phyloP scores from a whole-genome alignment of 2,113 vertebrate species.

The Sphaerodactylus townsendi region DNA sequence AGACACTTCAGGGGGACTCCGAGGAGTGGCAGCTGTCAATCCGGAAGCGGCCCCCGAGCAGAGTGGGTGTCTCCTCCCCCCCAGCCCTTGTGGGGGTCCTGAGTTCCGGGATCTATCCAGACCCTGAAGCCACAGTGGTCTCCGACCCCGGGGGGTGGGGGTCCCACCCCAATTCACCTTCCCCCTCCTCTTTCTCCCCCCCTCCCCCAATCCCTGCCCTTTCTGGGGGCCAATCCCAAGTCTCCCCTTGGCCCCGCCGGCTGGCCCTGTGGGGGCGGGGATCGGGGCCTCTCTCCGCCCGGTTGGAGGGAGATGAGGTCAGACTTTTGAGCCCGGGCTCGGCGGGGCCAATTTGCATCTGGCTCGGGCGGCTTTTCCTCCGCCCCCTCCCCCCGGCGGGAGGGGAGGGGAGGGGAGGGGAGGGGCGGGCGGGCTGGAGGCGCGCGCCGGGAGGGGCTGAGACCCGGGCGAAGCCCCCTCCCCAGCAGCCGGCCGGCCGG shows the following conservation, averaged over 20 bases:
- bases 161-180: too few species aligned
- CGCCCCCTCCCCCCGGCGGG: background rate
- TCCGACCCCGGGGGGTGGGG: too few species aligned
- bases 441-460: background rate
- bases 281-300: background rate
- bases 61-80: background rate
- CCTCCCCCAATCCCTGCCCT: constrained; percentile 7
- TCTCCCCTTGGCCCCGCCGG: too few species aligned
- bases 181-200: too few species aligned
- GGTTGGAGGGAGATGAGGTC: background rate
- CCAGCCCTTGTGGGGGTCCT: background rate
- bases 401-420: background rate
- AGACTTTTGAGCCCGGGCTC: constrained; percentile 11
- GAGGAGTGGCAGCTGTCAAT: background rate
- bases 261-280: too few species aligned
- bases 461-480: constrained; percentile 12
- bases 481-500: constrained; percentile 1
- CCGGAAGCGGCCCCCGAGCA: background rate
- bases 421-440: background rate
- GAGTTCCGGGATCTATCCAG: background rate
- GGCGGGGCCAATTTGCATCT: background rate
- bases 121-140: too few species aligned
- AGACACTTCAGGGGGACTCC: background rate
- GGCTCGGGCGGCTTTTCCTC: background rate
- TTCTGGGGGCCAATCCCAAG: background rate